Conservation (phyloP, 2,888 invertebrate genomes). For the Endotricha flammealis region DNA sequence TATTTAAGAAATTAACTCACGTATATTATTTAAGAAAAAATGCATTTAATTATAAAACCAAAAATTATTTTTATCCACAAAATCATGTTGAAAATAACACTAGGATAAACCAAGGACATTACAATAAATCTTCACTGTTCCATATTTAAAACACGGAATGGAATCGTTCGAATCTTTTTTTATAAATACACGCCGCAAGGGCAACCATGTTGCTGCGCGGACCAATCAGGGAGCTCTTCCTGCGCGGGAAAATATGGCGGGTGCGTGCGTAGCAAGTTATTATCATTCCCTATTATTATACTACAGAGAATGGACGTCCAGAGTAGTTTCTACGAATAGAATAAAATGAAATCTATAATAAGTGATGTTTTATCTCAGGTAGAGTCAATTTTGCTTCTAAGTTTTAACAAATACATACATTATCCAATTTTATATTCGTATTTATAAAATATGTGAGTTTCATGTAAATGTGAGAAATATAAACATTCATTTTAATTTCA, state of each 20-base stretch:
- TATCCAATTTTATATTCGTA: too few relatives aligned
- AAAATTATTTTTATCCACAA: neutral
- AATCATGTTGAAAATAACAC: neutral
- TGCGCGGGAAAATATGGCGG: constrained; percentile 58
- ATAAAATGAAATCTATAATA: constrained; percentile 17
- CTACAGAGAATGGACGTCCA: constrained; percentile 35
- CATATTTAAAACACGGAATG: constrained; percentile 23
- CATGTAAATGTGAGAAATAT: neutral
- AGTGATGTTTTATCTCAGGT: too few relatives aligned
- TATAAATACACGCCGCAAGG: constrained; percentile 45
- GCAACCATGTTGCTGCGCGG: constrained; percentile 59
- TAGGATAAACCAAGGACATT: neutral
- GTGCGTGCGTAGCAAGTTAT: constrained; percentile 37
- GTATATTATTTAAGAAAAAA: constrained; percentile 1
- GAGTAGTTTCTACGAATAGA: constrained; percentile 14
- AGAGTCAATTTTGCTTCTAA: too few relatives aligned
- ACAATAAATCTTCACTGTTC: constrained; percentile 14
- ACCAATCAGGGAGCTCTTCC: constrained; percentile 58
- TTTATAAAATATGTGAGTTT: neutral
- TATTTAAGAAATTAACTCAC: constrained; percentile 12
- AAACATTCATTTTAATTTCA: neutral
- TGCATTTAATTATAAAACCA: neutral
- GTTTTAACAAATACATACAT: too few relatives aligned
- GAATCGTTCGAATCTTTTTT: constrained; percentile 32
- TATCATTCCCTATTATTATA: constrained; percentile 55